Percentiles rank a stretch among this genome's conserved stretches.
Conservation (phyloP, 2,113 vertebrate genomes). For the Alethe diademata region DNA sequence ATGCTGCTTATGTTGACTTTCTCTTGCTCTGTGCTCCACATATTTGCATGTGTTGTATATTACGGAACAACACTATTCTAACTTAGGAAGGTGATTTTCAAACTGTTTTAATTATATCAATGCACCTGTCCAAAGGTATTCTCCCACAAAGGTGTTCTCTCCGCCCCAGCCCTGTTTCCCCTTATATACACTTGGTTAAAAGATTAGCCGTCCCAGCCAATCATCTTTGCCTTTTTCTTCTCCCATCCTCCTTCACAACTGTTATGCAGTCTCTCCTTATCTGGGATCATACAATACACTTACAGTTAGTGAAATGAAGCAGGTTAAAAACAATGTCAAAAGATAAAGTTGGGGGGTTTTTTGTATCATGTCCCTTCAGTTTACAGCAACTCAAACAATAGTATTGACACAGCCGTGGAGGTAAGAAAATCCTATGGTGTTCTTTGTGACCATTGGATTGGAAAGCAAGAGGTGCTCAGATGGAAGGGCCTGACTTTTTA, state of each 20-base stretch:
- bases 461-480: background rate
- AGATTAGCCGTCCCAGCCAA: background rate
- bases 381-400: background rate
- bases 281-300: background rate
- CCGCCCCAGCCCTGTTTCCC: fast-evolving
- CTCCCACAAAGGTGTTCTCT: background rate
- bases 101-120: background rate
- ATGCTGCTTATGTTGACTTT: fast-evolving
- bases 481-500: background rate
- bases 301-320: background rate
- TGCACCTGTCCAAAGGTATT: background rate
- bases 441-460: background rate
- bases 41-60: background rate
- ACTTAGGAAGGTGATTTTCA: background rate
- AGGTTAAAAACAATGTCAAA: background rate
- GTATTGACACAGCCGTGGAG: background rate
- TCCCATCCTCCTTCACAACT: background rate
- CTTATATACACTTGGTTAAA: background rate
- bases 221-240: background rate
- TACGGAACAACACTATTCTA: background rate
- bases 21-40: background rate
- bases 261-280: background rate
- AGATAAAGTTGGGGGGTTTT: background rate
- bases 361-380: background rate
- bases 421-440: background rate